These are phyloP conservation scores for Dyspetes luteomarginatus DNA, from an alignment of 2,888 invertebrate species.

Conservation along the genomic window DNA sequence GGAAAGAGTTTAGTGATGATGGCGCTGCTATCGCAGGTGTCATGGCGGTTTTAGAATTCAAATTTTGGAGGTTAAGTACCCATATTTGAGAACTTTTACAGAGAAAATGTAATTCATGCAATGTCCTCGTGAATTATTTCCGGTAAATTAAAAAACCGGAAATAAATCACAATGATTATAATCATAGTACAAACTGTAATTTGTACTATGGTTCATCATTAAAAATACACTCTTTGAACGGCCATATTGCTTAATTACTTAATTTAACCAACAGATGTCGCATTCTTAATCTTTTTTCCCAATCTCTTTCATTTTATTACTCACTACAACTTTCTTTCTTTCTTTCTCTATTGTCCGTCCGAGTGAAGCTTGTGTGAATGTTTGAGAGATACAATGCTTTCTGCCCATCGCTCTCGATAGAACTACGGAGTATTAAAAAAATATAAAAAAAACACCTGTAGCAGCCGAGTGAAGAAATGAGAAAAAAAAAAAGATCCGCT, in stretches of 20 bases:
- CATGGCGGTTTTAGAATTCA: not conserved
- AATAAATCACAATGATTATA: no score
- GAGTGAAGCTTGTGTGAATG: conserved; percentile 81
- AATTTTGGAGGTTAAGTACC: not conserved
- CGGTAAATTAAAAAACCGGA: no score
- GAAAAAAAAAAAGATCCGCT: conserved; percentile 37
- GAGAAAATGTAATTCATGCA: no score
- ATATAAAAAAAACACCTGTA: conserved; percentile 5
- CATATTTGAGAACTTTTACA: no score
- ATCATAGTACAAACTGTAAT: no score
- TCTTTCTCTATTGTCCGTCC: conserved; percentile 77
- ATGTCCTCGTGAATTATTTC: no score
- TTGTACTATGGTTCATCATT: no score
- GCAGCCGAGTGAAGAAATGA: conserved; percentile 9
- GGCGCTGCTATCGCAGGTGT: not conserved
- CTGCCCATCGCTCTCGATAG: conserved; percentile 60
- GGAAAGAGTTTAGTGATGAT: not conserved
- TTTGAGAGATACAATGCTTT: conserved; percentile 55
- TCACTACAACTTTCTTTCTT: conserved; percentile 58
- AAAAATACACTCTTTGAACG: not conserved
- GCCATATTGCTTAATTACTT: not conserved
- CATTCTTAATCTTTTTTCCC: conserved; percentile 8
- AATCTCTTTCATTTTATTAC: conserved; percentile 64
- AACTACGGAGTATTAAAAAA: conserved; percentile 16
- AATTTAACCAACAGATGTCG: not conserved